phyloP scores from a whole-genome alignment of 2,797 vertebrate genomes.

The Staurois parvus region DNA sequence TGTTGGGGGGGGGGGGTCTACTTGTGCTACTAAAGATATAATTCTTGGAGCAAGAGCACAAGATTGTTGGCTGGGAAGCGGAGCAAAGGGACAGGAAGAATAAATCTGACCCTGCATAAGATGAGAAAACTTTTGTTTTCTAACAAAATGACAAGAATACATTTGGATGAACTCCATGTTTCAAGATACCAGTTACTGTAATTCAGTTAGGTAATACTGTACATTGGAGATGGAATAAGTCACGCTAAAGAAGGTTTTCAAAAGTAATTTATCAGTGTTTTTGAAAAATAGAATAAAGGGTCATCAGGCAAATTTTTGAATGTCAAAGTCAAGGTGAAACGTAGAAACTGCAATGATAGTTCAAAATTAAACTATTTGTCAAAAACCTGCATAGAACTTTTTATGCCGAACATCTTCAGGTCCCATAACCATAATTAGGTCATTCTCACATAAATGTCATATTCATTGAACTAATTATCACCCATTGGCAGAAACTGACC shows the following conservation, averaged over 20 bases:
- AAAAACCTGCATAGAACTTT: background rate
- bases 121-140: too few species aligned
- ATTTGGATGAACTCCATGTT: too few species aligned
- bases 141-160: too few species aligned
- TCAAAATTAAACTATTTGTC: conserved; percentile 2
- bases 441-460: conserved; percentile 24
- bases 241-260: background rate
- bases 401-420: conserved; percentile 1
- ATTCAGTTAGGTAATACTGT: too few species aligned
- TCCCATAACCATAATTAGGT: conserved; percentile 19
- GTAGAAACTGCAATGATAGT: background rate
- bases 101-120: too few species aligned
- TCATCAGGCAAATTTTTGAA: conserved; percentile 23
- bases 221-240: too few species aligned
- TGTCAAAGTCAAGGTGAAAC: conserved; percentile 7
- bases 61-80: too few species aligned
- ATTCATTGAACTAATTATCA: background rate
- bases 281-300: background rate
- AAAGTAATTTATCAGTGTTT: background rate
- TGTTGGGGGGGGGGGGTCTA: too few species aligned
- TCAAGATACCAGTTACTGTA: too few species aligned
- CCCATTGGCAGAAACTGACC: background rate
- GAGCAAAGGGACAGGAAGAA: too few species aligned
- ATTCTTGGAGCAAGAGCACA: too few species aligned
- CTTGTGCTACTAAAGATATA: too few species aligned